Conservation (phyloP, 2,797 vertebrate genomes). For the Microhierax caerulescens region DNA sequence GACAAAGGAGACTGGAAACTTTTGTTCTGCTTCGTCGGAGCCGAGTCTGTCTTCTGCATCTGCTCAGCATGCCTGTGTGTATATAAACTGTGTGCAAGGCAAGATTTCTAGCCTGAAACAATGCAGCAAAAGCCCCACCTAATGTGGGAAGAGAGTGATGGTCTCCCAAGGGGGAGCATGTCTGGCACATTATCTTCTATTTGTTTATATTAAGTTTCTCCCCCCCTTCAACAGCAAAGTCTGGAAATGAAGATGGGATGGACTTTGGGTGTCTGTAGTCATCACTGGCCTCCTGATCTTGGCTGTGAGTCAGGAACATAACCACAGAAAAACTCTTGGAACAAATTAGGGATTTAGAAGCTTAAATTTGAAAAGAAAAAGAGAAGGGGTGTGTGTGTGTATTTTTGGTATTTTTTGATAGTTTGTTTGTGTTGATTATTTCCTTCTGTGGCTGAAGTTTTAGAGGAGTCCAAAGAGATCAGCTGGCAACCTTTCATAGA, state of each 20-base stretch:
- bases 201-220: neutral
- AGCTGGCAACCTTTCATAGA: neutral
- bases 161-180: neutral
- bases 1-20: neutral
- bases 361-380: neutral
- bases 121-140: slow-evolving; percentile 41
- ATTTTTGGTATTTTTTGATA: neutral
- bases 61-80: neutral
- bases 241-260: neutral
- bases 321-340: neutral
- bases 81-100: neutral
- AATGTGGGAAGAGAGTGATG: neutral
- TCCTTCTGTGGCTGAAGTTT: neutral
- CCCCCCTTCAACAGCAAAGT: neutral
- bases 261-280: neutral
- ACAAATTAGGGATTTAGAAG: neutral
- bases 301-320: slow-evolving; percentile 3
- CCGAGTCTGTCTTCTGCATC: neutral
- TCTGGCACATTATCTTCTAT: slow-evolving; percentile 1
- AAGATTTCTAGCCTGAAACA: neutral
- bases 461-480: neutral
- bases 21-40: neutral
- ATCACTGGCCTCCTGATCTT: neutral
- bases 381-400: neutral
- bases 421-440: neutral